Base-by-base conservation (phyloP, 2,113 vertebrate species). In the Elgaria multicarinata region DNA sequence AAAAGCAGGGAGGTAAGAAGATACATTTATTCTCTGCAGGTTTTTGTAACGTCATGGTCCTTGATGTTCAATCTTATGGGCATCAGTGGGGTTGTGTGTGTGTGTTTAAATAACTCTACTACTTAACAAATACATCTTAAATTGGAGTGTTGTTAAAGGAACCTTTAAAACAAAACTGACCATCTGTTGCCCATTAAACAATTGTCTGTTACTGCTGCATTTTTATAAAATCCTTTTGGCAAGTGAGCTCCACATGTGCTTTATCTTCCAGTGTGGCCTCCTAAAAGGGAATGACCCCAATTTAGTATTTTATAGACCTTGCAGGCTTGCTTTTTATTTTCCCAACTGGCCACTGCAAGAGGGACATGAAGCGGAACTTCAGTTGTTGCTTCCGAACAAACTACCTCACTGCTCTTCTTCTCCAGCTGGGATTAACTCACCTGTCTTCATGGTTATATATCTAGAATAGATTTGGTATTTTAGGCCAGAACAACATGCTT, bases 181-280 rank as follows among this genome's bases (percentile, higher is more conserved):
- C 95, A 96, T 95, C 95, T 96, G 96, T 92, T 96, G 87, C 83
- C 94, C 91, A 93, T 96, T 96, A 96, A 82, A 94, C 93, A 94
- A 93, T 94, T 96, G 94, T 95, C 96, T 96, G 91, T 94, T 95
- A 93, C 93, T 93, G 91, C 93, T 10, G 6, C 86, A 92, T 95
- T 96, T 93, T 95, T 95, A 94, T 95, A 95, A 95, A 95, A 95
- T 91, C 91, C 90, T 92, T 92, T 93, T 92, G 69, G 90, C 94
- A 83, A 89, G 88, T 83, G 44, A 83, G 89, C 85, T 92, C 80
- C 94, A 95, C 94, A 95, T 95, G 92, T 95, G 96, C 94, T 96
- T 87, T 95, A 96, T 96, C 95, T 95, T 90, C 91, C 85, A 92
- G 92, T 89, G 83, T 94, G 84, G 89, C 89, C 92, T 91, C 90